Base-by-base conservation (phyloP, 2,888 invertebrate genomes). In the Synanthedon formicaeformis region DNA sequence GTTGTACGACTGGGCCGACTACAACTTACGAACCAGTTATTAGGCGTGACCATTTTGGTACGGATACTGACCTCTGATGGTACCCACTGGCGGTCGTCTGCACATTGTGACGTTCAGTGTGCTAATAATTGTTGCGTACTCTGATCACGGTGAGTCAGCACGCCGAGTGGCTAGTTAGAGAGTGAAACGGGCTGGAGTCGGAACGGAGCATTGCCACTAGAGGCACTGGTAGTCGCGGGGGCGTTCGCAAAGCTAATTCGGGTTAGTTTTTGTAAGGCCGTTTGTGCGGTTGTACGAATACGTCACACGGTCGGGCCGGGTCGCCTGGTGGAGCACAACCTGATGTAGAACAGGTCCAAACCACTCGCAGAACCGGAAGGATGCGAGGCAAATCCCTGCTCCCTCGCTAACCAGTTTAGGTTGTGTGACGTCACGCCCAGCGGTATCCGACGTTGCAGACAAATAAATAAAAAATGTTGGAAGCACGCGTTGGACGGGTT, bases 381-480 rank as follows among this genome's bases (percentile, higher is more conserved):
- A 87, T 87, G 78, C 84, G 75, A 81, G 76, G 83, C 81, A 85
- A 86, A 86, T 87, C 87, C 87, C 85, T 85, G 87, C 85, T 85
- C 85, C 87, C 82, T 85, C 84, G 76, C 80, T 81, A 86, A 87
- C 87, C 86, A 85, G 87, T 87, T 87, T 86, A 87, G 87, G 85
- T 86, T 73, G 85, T 71, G 74, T 86, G 85, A 86, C 86, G 87
- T 86, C 86, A 86, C 82, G 65, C 81, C 77, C 85, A 85, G 86
- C 86, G 86, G 86, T 85, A 85, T 78, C 81, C 79, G 78, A 83
- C 85, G 81, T 73, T 84, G 81, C 86, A 85, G 81, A 86, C 84
- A 83, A 87, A 86, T 86, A 87, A 87, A 85, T 83, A 85, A 86
- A 86, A 87, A 87, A 83, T 85, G 85, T 83, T 86, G 86, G 83